Evolutionary conservation across 2,888 invertebrate genomes (phyloP).

Genomic region (Sinodicranocentrus sp.): DNA sequence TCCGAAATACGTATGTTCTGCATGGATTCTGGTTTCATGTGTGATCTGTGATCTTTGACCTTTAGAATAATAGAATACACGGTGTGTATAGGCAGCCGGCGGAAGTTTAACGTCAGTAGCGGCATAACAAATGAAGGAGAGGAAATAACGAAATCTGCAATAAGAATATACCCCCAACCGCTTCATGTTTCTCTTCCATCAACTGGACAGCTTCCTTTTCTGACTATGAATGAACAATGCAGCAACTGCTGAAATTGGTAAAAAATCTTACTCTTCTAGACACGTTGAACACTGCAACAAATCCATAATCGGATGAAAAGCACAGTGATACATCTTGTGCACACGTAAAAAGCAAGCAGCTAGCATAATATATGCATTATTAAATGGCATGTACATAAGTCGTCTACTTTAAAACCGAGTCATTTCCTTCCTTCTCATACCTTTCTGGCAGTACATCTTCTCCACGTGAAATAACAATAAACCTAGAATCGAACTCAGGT

Average conservation of each 20-base stretch:
- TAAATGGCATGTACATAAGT: too few species aligned
- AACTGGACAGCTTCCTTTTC: conserved; percentile 56
- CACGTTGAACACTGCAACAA: conserved; percentile 36
- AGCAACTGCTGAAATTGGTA: conserved; percentile 59
- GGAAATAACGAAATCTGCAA: neutral
- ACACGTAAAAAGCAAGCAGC: neutral
- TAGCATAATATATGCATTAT: too few species aligned
- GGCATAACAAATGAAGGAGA: neutral
- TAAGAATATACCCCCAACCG: neutral
- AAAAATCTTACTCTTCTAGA: conserved; percentile 30
- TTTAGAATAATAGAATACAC: neutral
- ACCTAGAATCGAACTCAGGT: conserved; percentile 41
- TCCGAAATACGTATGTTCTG: too few species aligned
- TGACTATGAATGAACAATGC: conserved; percentile 14
- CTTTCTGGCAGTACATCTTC: conserved; percentile 13
- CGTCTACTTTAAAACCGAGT: neutral
- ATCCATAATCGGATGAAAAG: conserved; percentile 56
- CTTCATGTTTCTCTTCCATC: conserved; percentile 43
- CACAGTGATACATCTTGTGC: conserved; percentile 1
- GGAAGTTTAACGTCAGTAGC: neutral
- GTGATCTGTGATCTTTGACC: neutral
- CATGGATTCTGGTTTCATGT: too few species aligned
- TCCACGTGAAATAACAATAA: conserved; percentile 23
- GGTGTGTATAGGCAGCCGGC: neutral
- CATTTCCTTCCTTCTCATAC: conserved; percentile 31